These are phyloP conservation scores for Branchipolynoe longqiensis DNA, from an alignment of 2,888 invertebrate species.

Conservation along the genomic window DNA sequence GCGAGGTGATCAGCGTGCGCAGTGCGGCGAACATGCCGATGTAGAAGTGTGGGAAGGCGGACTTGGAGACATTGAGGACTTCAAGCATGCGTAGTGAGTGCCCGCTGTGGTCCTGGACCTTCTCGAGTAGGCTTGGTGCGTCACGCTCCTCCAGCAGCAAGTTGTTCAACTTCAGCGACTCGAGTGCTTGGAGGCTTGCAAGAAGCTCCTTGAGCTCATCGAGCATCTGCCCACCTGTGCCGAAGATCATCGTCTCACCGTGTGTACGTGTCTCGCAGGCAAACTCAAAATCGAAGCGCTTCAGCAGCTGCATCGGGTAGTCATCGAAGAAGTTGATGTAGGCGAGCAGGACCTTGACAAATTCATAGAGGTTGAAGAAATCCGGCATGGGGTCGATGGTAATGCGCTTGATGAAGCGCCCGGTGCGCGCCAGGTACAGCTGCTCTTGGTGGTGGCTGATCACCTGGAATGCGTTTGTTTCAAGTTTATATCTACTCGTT, in stretches of 20 bases:
- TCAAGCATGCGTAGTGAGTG: constrained; percentile 86
- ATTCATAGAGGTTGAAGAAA: constrained; percentile 91
- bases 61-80: constrained; percentile 89
- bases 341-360: constrained; percentile 90
- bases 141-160: constrained; percentile 87
- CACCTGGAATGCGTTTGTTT: constrained; percentile 84
- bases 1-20: constrained; percentile 83
- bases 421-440: constrained; percentile 87
- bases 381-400: constrained; percentile 89
- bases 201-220: constrained; percentile 84
- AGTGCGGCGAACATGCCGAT: constrained; percentile 89
- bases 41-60: constrained; percentile 87
- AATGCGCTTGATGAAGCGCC: constrained; percentile 86
- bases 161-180: constrained; percentile 87
- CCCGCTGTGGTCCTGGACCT: constrained; percentile 85
- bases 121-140: constrained; percentile 88
- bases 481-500: too few relatives aligned
- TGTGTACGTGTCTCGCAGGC: constrained; percentile 83
- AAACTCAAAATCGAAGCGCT: constrained; percentile 86
- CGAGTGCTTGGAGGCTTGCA: constrained; percentile 86
- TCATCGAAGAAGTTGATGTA: constrained; percentile 84
- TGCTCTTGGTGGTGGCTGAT: constrained; percentile 89
- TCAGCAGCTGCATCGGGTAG: constrained; percentile 74
- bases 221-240: constrained; percentile 86
- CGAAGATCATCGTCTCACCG: constrained; percentile 84